Evolutionary conservation across 2,113 vertebrate species (phyloP).

Genomic region (Nothobranchius furzeri): DNA sequence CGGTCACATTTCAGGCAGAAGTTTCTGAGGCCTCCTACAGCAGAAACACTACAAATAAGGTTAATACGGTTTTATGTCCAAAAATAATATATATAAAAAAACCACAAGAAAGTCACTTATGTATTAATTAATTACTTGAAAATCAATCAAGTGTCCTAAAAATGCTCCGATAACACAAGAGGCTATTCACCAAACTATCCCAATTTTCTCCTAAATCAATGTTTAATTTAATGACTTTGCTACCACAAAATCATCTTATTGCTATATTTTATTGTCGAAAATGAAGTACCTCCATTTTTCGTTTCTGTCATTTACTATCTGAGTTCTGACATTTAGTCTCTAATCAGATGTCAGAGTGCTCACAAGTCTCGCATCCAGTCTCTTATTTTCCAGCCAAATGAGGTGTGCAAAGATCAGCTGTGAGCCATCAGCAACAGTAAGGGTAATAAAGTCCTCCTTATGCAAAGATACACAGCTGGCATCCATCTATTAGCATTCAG

Average conservation of each 20-base stretch:
- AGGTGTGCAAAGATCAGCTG: conserved; percentile 70
- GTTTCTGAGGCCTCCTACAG: too few relatives aligned
- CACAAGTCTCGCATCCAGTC: conserved; percentile 29
- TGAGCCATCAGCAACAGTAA: conserved; percentile 58
- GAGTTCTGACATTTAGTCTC: conserved; percentile 44
- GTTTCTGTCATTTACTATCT: conserved; percentile 32
- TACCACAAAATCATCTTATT: conserved; percentile 18
- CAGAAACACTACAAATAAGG: too few relatives aligned
- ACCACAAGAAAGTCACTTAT: too few relatives aligned
- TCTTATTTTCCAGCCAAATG: conserved; percentile 64
- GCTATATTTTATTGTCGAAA: conserved; percentile 18
- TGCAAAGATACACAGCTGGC: conserved; percentile 67
- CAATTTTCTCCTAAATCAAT: neutral
- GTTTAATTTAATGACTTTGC: neutral
- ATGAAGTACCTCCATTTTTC: conserved; percentile 29
- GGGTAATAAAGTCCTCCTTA: conserved; percentile 47
- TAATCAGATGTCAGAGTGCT: conserved; percentile 37
- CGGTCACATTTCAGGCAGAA: too few relatives aligned
- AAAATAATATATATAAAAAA: too few relatives aligned
- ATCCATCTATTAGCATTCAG: conserved; percentile 60
- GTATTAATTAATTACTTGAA: too few relatives aligned
- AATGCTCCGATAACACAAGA: too few relatives aligned
- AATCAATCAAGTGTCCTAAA: too few relatives aligned
- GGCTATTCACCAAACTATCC: neutral
- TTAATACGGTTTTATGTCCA: too few relatives aligned